These are phyloP conservation scores for Urophycis tenuis DNA, from an alignment of 2,797 vertebrate species.

Conservation along the genomic window DNA sequence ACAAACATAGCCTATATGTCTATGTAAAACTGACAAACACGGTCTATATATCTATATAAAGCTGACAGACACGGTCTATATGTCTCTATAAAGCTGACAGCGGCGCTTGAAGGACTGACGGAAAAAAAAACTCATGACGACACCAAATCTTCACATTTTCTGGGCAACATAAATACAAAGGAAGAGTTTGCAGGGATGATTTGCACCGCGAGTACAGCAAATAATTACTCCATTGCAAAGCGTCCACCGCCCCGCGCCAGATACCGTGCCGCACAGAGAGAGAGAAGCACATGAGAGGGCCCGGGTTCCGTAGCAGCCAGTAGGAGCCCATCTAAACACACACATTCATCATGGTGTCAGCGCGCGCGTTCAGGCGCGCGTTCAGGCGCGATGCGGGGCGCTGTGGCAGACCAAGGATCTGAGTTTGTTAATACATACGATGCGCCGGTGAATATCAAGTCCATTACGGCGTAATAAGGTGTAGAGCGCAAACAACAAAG, in stretches of 20 bases:
- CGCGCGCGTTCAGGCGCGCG: background rate
- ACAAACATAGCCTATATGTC: background rate
- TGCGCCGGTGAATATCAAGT: background rate
- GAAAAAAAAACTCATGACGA: background rate
- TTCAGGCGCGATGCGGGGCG: background rate
- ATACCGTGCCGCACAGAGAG: background rate
- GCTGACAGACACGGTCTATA: background rate
- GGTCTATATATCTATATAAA: background rate
- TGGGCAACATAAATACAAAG: background rate
- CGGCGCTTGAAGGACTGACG: background rate
- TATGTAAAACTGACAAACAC: too few species aligned
- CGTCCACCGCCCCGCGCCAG: background rate
- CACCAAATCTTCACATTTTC: background rate
- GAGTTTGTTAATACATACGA: background rate
- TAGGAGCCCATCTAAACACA: conserved; percentile 2
- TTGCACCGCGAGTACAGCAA: background rate
- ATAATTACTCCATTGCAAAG: background rate
- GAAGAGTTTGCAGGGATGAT: background rate
- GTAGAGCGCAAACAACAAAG: background rate
- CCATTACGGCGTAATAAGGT: background rate
- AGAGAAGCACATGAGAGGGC: background rate
- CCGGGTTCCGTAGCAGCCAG: too few species aligned
- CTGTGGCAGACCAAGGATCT: background rate
- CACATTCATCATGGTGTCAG: background rate
- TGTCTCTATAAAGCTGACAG: background rate